Conservation (phyloP, 1,140 invertebrate species). For the Olivierus martensii region DNA sequence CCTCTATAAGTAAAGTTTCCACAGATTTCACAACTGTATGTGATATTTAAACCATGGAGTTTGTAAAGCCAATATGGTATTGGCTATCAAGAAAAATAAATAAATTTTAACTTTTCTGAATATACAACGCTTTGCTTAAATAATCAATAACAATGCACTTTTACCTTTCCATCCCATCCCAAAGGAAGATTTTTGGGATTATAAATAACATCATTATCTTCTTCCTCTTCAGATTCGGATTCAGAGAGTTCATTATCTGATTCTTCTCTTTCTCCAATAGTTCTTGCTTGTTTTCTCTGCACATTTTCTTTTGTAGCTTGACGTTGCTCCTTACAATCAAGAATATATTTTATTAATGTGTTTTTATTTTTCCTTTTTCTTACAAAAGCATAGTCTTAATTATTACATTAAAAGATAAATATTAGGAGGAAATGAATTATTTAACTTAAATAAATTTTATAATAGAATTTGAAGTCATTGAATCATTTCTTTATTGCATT, state of each 20-base stretch:
- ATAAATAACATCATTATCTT: slow-evolving; percentile 79
- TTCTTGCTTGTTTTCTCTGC: slow-evolving; percentile 91
- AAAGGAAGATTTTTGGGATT: slow-evolving; percentile 98
- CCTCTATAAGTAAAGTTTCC: slow-evolving; percentile 99
- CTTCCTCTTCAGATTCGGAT: slow-evolving; percentile 64
- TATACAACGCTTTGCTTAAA: not conserved
- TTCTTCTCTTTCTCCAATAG: slow-evolving; percentile 83
- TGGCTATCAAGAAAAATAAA: slow-evolving; percentile 42
- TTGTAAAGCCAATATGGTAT: slow-evolving; percentile 99
- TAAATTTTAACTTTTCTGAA: not conserved
- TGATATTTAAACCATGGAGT: slow-evolving; percentile 95
- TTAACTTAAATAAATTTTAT: too few species aligned
- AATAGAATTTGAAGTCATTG: too few species aligned
- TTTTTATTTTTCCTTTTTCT: not conserved
- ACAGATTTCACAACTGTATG: slow-evolving; percentile 98
- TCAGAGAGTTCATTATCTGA: slow-evolving; percentile 76
- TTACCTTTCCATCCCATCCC: slow-evolving; percentile 96
- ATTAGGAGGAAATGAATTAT: too few species aligned
- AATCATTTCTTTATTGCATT: too few species aligned
- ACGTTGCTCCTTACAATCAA: slow-evolving; percentile 46
- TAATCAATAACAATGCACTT: not conserved
- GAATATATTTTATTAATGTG: not conserved
- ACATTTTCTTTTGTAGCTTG: slow-evolving; percentile 94
- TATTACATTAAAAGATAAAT: too few species aligned
- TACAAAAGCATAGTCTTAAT: not conserved